Evolutionary conservation across 2,888 invertebrate genomes (phyloP), one percentile per base, ranked within the genome.

Genomic region (Papilio elwesi): DNA sequence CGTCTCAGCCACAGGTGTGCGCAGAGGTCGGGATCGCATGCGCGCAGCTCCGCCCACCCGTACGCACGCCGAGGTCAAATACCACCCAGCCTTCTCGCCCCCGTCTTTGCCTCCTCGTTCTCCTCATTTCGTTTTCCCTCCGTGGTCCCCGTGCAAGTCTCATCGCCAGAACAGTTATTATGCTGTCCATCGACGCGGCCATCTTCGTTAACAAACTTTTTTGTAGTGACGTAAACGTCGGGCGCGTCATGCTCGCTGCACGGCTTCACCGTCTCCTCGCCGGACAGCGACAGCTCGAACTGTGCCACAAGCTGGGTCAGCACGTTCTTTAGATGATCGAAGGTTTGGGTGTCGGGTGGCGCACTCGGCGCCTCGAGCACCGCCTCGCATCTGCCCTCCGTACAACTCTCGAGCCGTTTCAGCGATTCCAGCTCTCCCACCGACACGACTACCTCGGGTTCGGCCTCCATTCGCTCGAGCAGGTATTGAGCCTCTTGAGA

Each of bases 401-500:
- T 84, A 64, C 91, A 90, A 7, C 78, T 79, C 10, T 87, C 87
- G 55, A 78, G 82, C n/a, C 78, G 81, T 78, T 87, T 89, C 71
- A 94, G 80, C 0, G 89, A 87, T 74, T 90, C 91, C 4, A 93
- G 82, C 74, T 95, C 95, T 1, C 94, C 93, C 4, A 95, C 85
- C 0, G 92, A 93, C 0, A 96, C 90, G 49, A 93, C 88, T 16
- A 96, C 80, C 10, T 93, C 87, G 0, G 95, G 95, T 76, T 96
- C 90, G 0, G 91, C 87, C 7, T 91, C 83, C 75, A 97, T 85
- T 0, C 95, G 95, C 15, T 95, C 91, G 0, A 95, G 87, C n/a
- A 98, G 89, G 77, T 95, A 94, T 13, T 93, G 88, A 1, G 97
- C 97, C 87, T 98, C 98, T 74, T 95, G 93, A 8, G 95, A 95